Evolutionary conservation across 2,113 vertebrate genomes (phyloP).

Genomic region (Pelvicachromis taeniatus): DNA sequence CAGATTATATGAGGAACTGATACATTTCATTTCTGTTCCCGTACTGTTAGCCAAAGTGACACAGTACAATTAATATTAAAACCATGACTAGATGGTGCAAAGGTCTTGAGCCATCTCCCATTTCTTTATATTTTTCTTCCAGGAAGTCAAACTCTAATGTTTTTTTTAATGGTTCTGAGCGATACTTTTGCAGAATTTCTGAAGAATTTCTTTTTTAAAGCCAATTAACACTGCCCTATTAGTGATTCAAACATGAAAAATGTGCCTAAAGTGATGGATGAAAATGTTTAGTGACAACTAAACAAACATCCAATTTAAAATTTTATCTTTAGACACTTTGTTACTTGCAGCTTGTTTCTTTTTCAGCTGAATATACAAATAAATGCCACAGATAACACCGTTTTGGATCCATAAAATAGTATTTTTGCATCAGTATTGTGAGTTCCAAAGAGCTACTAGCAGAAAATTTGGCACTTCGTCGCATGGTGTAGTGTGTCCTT

Average conservation of each 20-base stretch:
- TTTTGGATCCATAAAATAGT: neutral
- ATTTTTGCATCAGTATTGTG: neutral
- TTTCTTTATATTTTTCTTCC: neutral
- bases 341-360: neutral
- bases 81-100: neutral
- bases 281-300: no score
- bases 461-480: fast-evolving
- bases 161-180: neutral
- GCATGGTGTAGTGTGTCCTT: neutral
- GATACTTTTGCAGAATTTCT: neutral
- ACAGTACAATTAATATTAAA: neutral
- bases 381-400: neutral
- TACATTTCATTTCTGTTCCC: neutral
- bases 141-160: neutral
- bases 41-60: neutral
- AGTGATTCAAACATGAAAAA: fast-evolving
- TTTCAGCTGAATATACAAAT: neutral
- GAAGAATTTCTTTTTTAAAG: neutral
- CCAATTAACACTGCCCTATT: neutral
- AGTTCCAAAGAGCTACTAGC: neutral
- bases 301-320: neutral
- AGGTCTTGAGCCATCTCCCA: neutral
- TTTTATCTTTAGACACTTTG: neutral
- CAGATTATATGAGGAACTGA: neutral
- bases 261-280: neutral